Base-by-base conservation (phyloP, 2,113 vertebrate genomes). In the Pitta sordida region DNA sequence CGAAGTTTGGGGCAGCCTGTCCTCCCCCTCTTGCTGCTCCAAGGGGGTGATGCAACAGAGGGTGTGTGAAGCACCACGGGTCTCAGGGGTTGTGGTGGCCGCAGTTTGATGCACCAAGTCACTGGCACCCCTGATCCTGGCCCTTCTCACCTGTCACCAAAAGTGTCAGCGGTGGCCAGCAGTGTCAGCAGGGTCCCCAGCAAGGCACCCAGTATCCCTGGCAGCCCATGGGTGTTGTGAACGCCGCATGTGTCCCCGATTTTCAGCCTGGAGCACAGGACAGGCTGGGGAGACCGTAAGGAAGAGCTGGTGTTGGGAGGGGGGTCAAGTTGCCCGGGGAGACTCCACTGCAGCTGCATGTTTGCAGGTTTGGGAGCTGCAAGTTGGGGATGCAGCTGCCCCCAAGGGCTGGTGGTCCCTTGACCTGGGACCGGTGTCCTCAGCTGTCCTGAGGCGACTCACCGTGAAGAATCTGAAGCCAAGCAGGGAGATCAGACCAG, bases 221-320 rank as follows among this genome's bases (percentile, higher is more conserved):
- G 99, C 97, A 99, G 98, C 49, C 99, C 99, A 0, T 99, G 99
- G 43, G 98, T 94, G 41, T 99, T 99, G 97, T 99, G 98, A 14
- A 99, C 96, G 2, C 99, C 98, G 8, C 98, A 99, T 0, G 98
- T 98, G 97, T 99, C 99, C 88, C 98, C 98, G 76, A 97, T 97
- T 95, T 98, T 99, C 92, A 99, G 95, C 94, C 98, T 99, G 4
- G 96, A 95, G 79, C 96, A 93, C 37, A 99, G 87, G 83, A 98
- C 1, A 3, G 99, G 99, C 99, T 99, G 94, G 10, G 22, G 49
- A 46, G 69, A 46, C 34, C 20, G 2, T 5, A 58, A 20, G 43
- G 32, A 34, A 34, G 23, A 32, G 6, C 2, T 2, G 8, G 32
- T 26, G 3, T 19, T 49, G 1, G 2, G 53, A 6, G 3, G 34